Evolutionary conservation across 2,888 invertebrate genomes (phyloP), one percentile per base, ranked within the genome.

Genomic region (Chymomyza caudatula): DNA sequence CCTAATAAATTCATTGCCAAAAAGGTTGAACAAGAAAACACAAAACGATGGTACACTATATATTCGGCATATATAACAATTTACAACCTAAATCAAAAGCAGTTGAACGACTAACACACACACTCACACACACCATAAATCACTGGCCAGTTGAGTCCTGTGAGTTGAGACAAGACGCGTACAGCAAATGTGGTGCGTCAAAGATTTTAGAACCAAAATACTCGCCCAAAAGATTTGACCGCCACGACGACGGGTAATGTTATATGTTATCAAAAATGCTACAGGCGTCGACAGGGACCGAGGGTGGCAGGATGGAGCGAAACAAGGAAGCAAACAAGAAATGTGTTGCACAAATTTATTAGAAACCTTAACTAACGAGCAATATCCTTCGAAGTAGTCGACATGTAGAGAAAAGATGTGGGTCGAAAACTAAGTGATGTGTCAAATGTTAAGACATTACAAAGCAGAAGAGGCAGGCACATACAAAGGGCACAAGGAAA

Each of bases 401-500:
- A 51, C 13, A 22, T 20, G 51, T 60, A 73, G 49, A 57, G 20
- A 4, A 61, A 69, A 76, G 75, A 72, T 75, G 78, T 66, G 72
- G 60, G 68, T 71, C 66, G 71, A 65, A 63, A 67, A 86, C 76
- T 83, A 74, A 87, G 86, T 86, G 88, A 88, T 87, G 88, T 87
- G 88, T 87, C 88, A 87, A 87, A 87, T 88, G 88, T 88, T 88
- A 88, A 87, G 88, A 88, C 88, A 87, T 88, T 87, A 86, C 87
- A 87, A 85, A 80, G 85, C 85, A 86, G 78, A 80, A 85, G 85
- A 83, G 59, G 49, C 58, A 47, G 23, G 11, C 29, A 11, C 29
- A 37, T 37, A 37, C 29, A 37, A 37, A 37, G 29, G 63, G 71
- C 69, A 79, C 69, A 77, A 72, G 71, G 79, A 70, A 76, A 73